Percentiles rank a stretch among this genome's conserved stretches.
Conservation (phyloP, 2,888 invertebrate species). For the Dicyrtoma fusca region DNA sequence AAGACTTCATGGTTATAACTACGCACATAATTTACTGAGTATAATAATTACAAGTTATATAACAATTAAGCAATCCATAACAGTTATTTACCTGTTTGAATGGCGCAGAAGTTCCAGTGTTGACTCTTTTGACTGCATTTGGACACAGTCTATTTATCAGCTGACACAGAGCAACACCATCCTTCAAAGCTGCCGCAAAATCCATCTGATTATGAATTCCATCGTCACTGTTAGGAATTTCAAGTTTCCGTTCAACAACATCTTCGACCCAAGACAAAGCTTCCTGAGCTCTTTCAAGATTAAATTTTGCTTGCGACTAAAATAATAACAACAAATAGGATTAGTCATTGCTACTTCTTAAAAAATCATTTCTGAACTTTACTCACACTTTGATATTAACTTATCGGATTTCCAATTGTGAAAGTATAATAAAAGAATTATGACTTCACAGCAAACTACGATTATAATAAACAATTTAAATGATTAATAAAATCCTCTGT, state of each 20-base stretch:
- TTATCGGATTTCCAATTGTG: no score
- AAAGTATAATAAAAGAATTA: no score
- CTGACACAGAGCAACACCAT: slow-evolving; percentile 62
- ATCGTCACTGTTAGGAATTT: slow-evolving; percentile 56
- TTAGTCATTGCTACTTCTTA: neutral
- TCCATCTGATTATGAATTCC: slow-evolving; percentile 60
- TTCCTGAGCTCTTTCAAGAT: slow-evolving; percentile 60
- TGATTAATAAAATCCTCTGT: neutral
- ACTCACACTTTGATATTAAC: no score
- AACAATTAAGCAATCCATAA: neutral
- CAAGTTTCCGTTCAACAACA: slow-evolving; percentile 58
- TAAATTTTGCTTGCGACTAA: slow-evolving; percentile 62
- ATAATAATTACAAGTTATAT: slow-evolving; percentile 6
- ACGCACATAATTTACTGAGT: neutral
- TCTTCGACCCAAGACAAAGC: slow-evolving; percentile 62
- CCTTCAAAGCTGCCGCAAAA: slow-evolving; percentile 61
- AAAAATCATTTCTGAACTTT: no score
- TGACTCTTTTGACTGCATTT: slow-evolving; percentile 59
- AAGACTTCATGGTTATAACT: slow-evolving; percentile 5
- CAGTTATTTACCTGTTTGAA: slow-evolving; percentile 60
- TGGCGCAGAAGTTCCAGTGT: slow-evolving; percentile 59
- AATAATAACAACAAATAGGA: neutral
- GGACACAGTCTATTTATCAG: slow-evolving; percentile 60
- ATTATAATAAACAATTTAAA: no score
- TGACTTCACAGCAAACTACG: no score